These are phyloP conservation scores for Ichneumoninae sp. DNA, from an alignment of 2,888 invertebrate species.

Conservation along the genomic window DNA sequence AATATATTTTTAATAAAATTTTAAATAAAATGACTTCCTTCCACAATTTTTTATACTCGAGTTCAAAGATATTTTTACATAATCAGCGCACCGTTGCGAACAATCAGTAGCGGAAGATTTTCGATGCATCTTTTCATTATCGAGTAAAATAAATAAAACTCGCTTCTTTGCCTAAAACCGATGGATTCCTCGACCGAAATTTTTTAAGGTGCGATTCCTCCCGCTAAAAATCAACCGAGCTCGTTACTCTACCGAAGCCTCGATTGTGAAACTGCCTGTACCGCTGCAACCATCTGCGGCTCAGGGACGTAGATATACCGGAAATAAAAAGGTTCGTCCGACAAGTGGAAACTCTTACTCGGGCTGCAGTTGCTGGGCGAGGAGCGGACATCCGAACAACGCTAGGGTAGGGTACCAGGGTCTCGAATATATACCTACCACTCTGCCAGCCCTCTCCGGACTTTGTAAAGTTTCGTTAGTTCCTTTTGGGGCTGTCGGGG, in stretches of 20 bases:
- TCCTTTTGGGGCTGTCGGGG: constrained; percentile 20
- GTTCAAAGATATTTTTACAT: too few relatives aligned
- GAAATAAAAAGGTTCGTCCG: constrained; percentile 64
- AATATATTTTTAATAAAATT: too few relatives aligned
- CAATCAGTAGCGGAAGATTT: too few relatives aligned
- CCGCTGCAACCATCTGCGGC: constrained; percentile 49
- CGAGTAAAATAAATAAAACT: too few relatives aligned
- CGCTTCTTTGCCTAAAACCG: too few relatives aligned
- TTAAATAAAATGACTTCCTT: too few relatives aligned
- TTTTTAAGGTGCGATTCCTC: not conserved
- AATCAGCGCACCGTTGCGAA: too few relatives aligned
- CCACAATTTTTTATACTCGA: too few relatives aligned
- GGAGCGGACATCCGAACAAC: constrained; percentile 60
- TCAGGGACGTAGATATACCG: constrained; percentile 55
- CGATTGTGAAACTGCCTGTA: constrained; percentile 36
- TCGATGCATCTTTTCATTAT: too few relatives aligned
- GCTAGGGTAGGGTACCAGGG: constrained; percentile 19
- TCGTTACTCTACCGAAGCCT: not conserved
- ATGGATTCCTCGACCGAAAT: not conserved
- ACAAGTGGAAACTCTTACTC: constrained; percentile 66
- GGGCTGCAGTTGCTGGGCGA: constrained; percentile 38
- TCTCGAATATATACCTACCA: constrained; percentile 27
- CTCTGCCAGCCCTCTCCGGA: constrained; percentile 59
- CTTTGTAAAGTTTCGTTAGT: constrained; percentile 68
- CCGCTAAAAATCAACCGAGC: not conserved